phyloP scores from a whole-genome alignment of 2,113 vertebrate species.

The Tragulus kanchil region DNA sequence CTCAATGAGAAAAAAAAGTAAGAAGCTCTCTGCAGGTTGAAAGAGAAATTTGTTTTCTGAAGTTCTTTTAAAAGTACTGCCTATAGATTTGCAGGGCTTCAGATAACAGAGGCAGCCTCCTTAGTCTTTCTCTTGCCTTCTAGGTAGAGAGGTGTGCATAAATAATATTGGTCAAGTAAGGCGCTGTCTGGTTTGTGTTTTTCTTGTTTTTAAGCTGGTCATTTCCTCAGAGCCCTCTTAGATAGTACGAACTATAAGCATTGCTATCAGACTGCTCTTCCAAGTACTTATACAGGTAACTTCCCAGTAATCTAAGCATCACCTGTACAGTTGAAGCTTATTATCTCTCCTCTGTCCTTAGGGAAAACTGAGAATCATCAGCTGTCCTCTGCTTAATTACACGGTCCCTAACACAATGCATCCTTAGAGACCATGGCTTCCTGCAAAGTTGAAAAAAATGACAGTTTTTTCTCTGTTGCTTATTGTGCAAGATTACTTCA shows the following conservation, averaged over 20 bases:
- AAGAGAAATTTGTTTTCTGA: conserved; percentile 51
- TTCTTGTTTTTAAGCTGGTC: neutral
- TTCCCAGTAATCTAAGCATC: conserved; percentile 34
- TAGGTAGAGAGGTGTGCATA: neutral
- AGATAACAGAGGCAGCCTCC: neutral
- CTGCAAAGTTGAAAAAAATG: neutral
- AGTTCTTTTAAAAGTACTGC: neutral
- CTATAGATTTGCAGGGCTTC: neutral
- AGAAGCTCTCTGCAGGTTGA: neutral
- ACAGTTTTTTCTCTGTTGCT: neutral
- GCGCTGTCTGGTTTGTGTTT: neutral
- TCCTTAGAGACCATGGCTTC: conserved; percentile 41
- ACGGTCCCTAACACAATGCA: neutral
- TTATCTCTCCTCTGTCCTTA: conserved; percentile 45
- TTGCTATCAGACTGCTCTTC: neutral
- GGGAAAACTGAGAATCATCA: conserved; percentile 48
- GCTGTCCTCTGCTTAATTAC: neutral
- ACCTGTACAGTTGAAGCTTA: neutral
- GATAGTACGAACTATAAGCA: neutral
- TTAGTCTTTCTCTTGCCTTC: neutral
- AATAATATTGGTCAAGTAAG: neutral
- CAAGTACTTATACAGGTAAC: neutral
- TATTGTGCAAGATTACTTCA: neutral
- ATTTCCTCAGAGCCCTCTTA: neutral
- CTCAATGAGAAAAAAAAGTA: neutral